Percentiles rank a stretch among this genome's conserved stretches.
Conservation (phyloP, 2,113 vertebrate genomes). For the Phaethon lepturus region DNA sequence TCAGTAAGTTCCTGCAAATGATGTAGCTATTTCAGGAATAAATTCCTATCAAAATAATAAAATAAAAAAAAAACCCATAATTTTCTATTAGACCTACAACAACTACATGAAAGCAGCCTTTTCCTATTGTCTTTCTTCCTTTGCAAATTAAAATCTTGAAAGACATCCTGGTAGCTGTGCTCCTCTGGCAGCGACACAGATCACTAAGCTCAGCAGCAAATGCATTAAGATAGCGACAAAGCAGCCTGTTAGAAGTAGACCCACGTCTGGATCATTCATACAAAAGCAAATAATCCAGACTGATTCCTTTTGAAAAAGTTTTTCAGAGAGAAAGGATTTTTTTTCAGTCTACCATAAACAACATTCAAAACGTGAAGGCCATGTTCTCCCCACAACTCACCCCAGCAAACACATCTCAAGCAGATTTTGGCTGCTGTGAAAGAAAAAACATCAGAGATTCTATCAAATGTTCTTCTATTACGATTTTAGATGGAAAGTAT, state of each 20-base stretch:
- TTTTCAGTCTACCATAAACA: neutral
- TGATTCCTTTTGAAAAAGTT: neutral
- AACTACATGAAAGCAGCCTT: neutral
- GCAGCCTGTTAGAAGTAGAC: neutral
- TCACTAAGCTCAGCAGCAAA: neutral
- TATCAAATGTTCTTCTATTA: neutral
- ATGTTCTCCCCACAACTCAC: neutral
- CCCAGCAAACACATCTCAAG: neutral
- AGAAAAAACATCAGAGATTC: neutral
- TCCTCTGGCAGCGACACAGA: neutral
- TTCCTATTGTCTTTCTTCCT: neutral
- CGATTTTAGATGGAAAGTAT: neutral
- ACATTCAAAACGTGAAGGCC: neutral
- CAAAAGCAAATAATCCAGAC: neutral
- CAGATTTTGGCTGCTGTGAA: neutral
- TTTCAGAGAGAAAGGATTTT: neutral
- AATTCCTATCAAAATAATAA: neutral
- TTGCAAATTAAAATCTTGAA: neutral
- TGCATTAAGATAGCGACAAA: neutral
- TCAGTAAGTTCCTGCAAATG: neutral
- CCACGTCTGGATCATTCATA: neutral
- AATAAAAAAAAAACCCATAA: neutral
- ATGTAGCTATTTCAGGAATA: neutral
- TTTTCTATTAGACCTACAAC: neutral
- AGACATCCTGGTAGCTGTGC: neutral